Base-by-base conservation (phyloP, 2,888 invertebrate species). In the Marronus borbonicus region DNA sequence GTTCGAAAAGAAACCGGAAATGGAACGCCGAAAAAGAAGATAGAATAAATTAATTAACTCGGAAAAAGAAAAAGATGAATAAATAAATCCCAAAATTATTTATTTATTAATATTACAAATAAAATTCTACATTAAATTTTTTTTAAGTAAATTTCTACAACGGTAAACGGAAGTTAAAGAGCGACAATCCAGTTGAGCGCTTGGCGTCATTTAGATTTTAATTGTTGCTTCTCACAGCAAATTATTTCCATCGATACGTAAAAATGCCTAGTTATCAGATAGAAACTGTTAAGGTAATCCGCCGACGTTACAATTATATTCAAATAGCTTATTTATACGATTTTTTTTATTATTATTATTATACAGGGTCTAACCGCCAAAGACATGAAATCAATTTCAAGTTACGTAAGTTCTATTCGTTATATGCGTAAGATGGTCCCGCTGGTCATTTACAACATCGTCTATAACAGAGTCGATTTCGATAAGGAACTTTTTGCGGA, bases 391-490 rank as follows among this genome's bases (percentile, higher is more conserved):
- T 55, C 72, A 1, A 60, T 74, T 62, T 60, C 72, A 8, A 44
- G 60, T 10, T 74, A 74, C 20, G 8, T 44, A n/a, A 55, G 44
- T 44, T 60, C 72, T 20, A 8, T 74, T 8, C 72, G 72, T 24
- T 74, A 74, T 14, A 20, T 74, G 39, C n/a, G n/a, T n/a, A 74
- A 74, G 62, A 62, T 74, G 1, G 72, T 74, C 0, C 72, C 72
- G 3, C 60, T 60, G 5, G 2, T 36, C 28, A 14, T 74, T 17
- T 60, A 60, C 36, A 74, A 74, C 44, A 60, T 74, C 20, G 44
- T 74, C 39, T 74, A 74, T 74, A 20, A 74, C n/a, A 58, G 72
- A 44, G 44, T 74, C n/a, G 55, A 74, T 44, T 74, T 60, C 60
- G 72, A 74, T 14, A 44, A 24, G 14, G 62, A 28, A 8, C 49